A percentile compares a stretch with the other conserved stretches of the same genome.
phyloP scores from a whole-genome alignment of 2,113 vertebrate genomes.

The Oncorhynchus keta region DNA sequence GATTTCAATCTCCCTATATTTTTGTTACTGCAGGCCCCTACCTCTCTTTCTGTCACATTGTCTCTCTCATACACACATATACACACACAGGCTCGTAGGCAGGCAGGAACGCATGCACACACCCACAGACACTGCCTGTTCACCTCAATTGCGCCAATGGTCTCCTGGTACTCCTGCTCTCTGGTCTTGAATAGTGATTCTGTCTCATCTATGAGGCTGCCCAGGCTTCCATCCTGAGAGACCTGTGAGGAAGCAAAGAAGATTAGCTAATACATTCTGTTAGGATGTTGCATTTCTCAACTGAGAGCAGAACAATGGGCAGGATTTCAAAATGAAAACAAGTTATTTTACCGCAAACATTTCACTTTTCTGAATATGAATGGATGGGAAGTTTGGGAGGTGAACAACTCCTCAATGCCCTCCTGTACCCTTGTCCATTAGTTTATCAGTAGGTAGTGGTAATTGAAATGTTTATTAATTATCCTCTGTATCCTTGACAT shows the following conservation, averaged over 20 bases:
- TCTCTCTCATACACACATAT: background rate
- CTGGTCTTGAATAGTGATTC: conserved; percentile 95
- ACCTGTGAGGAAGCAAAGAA: conserved; percentile 52
- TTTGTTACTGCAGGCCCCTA: background rate
- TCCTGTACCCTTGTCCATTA: background rate
- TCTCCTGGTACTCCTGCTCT: conserved; percentile 96
- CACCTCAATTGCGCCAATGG: conserved; percentile 96
- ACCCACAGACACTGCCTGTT: conserved; percentile 23
- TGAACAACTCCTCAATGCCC: background rate
- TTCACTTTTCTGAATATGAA: no score
- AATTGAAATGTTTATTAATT: no score
- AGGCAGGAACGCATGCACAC: background rate
- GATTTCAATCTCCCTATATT: background rate
- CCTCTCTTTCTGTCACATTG: background rate
- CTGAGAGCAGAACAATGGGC: no score
- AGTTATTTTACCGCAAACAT: no score
- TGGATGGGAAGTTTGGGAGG: no score
- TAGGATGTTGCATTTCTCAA: background rate
- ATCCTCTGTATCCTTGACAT: no score
- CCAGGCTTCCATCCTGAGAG: conserved; percentile 88
- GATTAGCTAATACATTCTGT: no score
- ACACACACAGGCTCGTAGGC: conserved; percentile 8
- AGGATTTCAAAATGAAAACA: no score
- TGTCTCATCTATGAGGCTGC: conserved; percentile 92
- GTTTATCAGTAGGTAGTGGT: background rate